A percentile compares a stretch with the other conserved stretches of the same genome.
phyloP scores from a whole-genome alignment of 2,888 invertebrate species.

The Ophion ventricosus region DNA sequence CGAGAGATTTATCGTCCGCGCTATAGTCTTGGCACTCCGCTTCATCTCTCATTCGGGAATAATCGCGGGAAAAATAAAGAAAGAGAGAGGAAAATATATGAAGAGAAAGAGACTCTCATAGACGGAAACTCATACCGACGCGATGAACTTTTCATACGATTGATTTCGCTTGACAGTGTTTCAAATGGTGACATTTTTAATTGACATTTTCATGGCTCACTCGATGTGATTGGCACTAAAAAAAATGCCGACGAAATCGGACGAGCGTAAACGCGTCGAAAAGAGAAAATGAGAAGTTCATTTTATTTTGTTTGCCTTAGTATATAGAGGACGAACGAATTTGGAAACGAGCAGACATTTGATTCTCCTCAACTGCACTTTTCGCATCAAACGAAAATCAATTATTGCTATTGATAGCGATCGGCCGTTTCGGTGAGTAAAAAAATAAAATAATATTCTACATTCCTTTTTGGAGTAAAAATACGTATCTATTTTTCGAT shows the following conservation, averaged over 20 bases:
- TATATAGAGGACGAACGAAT: not conserved
- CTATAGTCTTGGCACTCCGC: constrained; percentile 71
- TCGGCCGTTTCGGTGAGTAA: too few species aligned
- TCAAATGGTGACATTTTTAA: constrained; percentile 23
- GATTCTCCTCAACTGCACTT: not conserved
- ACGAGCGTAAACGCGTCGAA: not conserved
- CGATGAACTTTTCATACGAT: constrained; percentile 34
- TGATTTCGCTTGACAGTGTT: constrained; percentile 24
- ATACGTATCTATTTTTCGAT: not conserved
- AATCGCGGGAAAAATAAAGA: not conserved
- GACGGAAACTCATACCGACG: constrained; percentile 30
- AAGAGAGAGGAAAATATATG: not conserved
- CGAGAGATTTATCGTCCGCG: constrained; percentile 78
- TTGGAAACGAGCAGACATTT: not conserved
- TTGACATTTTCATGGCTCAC: constrained; percentile 28
- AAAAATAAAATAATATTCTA: not conserved
- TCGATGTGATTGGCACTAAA: not conserved
- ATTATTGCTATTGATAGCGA: not conserved
- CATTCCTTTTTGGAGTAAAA: not conserved
- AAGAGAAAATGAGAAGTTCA: not conserved
- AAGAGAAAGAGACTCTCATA: constrained; percentile 9
- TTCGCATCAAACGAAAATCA: not conserved
- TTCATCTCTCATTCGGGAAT: constrained; percentile 70
- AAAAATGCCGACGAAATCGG: not conserved
- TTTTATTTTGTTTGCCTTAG: not conserved